Conservation (phyloP, 2,113 vertebrate species). For the Cyanistes caeruleus region DNA sequence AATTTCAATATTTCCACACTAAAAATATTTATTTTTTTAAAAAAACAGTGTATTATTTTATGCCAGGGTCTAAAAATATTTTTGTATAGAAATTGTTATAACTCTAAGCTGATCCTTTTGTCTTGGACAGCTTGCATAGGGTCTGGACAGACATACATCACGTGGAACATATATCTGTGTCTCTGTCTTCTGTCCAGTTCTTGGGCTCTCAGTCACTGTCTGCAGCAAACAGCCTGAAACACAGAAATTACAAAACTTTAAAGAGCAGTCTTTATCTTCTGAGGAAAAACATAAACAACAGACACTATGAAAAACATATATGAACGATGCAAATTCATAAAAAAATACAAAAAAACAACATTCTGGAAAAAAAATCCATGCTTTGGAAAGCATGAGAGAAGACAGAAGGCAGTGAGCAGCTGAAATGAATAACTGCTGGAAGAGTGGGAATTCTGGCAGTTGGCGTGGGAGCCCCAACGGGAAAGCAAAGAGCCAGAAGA, state of each 20-base stretch:
- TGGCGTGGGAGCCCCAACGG: accelerated
- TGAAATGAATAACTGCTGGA: neutral
- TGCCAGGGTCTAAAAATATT: neutral
- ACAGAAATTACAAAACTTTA: neutral
- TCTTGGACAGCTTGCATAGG: accelerated
- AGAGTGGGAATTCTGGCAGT: neutral
- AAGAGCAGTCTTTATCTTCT: neutral
- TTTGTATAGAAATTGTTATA: neutral
- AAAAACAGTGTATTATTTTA: neutral
- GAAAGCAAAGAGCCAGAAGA: neutral
- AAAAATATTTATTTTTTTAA: neutral
- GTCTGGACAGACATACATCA: accelerated
- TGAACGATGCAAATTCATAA: neutral
- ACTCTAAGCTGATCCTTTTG: neutral
- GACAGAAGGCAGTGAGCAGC: neutral
- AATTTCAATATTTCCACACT: neutral
- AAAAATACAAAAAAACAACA: neutral
- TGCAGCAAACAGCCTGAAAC: neutral
- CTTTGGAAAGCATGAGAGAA: neutral
- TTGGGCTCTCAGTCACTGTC: neutral
- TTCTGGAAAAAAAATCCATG: neutral
- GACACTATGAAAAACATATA: accelerated
- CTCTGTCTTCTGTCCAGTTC: neutral
- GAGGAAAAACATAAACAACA: neutral
- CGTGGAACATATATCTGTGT: neutral